These are phyloP conservation scores for Leptocoma aspasia DNA, from an alignment of 2,113 vertebrate genomes.

Conservation along the genomic window DNA sequence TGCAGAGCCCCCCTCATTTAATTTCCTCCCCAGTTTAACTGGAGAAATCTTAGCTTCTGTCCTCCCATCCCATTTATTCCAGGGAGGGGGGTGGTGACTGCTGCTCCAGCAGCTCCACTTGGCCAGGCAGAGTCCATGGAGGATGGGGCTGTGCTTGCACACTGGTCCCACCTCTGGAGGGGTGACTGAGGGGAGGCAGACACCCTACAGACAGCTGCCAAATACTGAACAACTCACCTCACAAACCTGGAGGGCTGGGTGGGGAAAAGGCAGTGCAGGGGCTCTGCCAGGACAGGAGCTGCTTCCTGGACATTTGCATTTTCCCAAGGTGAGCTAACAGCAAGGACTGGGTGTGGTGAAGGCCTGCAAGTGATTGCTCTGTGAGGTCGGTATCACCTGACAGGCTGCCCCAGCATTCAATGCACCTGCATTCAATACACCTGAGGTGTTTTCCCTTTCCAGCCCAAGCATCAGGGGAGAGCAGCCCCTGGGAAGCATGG, in stretches of 20 bases:
- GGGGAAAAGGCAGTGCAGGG: not conserved
- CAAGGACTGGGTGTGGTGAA: not conserved
- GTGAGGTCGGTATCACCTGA: not conserved
- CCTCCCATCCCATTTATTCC: not conserved
- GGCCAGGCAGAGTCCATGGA: not conserved
- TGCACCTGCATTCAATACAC: not conserved
- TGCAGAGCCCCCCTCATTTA: not conserved
- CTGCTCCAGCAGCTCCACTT: not conserved
- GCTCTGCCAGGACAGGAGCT: not conserved
- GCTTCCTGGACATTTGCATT: not conserved
- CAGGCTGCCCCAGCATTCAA: not conserved
- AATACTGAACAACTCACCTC: not conserved
- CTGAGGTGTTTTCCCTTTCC: not conserved
- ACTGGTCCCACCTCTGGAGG: not conserved
- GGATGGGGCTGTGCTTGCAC: not conserved
- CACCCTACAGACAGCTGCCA: not conserved
- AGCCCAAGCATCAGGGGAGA: not conserved
- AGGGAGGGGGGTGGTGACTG: not conserved
- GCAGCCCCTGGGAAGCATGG: not conserved
- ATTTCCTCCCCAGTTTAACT: not conserved
- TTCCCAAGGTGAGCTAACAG: not conserved
- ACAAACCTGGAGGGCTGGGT: not conserved
- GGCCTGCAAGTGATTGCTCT: not conserved
- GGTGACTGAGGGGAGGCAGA: rapidly evolving
- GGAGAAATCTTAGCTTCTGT: not conserved